phyloP scores from a whole-genome alignment of 2,113 vertebrate genomes.

The Nematolebias whitei region DNA sequence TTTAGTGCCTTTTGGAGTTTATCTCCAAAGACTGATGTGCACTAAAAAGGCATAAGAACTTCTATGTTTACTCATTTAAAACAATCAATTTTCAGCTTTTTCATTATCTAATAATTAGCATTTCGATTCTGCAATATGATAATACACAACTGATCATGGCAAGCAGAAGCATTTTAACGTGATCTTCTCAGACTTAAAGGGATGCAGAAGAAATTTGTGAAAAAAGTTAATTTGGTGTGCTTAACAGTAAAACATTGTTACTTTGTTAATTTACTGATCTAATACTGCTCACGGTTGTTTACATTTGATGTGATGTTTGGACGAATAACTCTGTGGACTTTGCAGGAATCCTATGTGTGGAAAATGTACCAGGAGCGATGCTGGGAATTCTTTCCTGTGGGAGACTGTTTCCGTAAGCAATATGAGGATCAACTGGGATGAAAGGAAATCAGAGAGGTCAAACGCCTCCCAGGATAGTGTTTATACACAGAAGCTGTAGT shows the following conservation, averaged over 20 bases:
- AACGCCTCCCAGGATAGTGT: conserved; percentile 31
- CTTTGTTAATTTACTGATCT: conserved; percentile 9
- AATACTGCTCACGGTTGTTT: neutral
- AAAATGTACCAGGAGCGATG: conserved; percentile 84
- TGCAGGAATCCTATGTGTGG: conserved; percentile 81
- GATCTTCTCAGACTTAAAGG: conserved; percentile 12
- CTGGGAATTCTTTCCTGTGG: conserved; percentile 83
- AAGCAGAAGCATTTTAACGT: neutral
- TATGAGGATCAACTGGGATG: conserved; percentile 80
- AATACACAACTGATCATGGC: conserved; percentile 5
- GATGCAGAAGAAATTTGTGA: neutral
- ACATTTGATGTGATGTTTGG: conserved; percentile 20
- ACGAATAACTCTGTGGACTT: conserved; percentile 39
- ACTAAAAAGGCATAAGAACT: neutral
- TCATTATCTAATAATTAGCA: neutral
- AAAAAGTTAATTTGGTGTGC: neutral
- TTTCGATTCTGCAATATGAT: conserved; percentile 2
- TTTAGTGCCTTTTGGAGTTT: neutral
- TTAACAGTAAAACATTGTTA: neutral
- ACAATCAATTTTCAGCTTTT: neutral
- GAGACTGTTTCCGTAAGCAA: conserved; percentile 83
- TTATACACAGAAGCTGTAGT: conserved; percentile 21
- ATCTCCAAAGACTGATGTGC: neutral
- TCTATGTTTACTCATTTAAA: neutral
- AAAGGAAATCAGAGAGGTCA: conserved; percentile 50